Evolutionary conservation across 2,113 vertebrate species (phyloP).

Genomic region (Mugil cephalus): DNA sequence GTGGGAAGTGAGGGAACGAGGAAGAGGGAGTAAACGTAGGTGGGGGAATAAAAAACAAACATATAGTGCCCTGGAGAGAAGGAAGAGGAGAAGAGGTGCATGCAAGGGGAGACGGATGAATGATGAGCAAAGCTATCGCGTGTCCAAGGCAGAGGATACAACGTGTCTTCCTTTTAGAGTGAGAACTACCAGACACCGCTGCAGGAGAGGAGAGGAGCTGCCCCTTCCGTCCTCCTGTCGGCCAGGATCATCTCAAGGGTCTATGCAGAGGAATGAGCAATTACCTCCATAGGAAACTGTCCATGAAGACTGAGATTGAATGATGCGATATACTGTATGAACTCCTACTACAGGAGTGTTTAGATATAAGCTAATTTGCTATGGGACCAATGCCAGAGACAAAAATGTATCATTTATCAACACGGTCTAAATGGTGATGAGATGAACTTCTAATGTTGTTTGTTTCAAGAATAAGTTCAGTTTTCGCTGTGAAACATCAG

Average conservation of each 20-base stretch:
- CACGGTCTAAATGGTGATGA: too few species aligned
- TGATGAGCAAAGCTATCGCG: constrained; percentile 32
- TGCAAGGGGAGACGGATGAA: constrained; percentile 15
- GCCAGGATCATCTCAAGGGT: constrained; percentile 18
- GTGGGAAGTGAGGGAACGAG: constrained; percentile 23
- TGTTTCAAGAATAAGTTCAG: background rate
- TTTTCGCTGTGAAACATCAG: background rate
- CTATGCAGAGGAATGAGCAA: constrained; percentile 14
- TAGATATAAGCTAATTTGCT: background rate
- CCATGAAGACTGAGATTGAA: constrained; percentile 7
- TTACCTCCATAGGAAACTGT: constrained; percentile 3
- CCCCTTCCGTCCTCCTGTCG: constrained; percentile 12
- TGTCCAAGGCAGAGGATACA: constrained; percentile 31
- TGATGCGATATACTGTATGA: too few species aligned
- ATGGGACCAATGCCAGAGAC: background rate
- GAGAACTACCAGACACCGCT: constrained; percentile 62
- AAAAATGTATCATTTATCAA: background rate
- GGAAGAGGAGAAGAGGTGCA: constrained; percentile 21
- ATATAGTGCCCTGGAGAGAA: background rate
- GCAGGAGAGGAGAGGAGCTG: constrained; percentile 22
- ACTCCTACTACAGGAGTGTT: background rate
- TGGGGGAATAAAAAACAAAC: constrained; percentile 46
- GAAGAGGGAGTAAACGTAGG: constrained; percentile 41
- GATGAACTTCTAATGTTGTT: too few species aligned
- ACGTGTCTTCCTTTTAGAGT: constrained; percentile 34